Evolutionary conservation across 1,140 invertebrate species (phyloP).

Genomic region (Trichoplusia ni): DNA sequence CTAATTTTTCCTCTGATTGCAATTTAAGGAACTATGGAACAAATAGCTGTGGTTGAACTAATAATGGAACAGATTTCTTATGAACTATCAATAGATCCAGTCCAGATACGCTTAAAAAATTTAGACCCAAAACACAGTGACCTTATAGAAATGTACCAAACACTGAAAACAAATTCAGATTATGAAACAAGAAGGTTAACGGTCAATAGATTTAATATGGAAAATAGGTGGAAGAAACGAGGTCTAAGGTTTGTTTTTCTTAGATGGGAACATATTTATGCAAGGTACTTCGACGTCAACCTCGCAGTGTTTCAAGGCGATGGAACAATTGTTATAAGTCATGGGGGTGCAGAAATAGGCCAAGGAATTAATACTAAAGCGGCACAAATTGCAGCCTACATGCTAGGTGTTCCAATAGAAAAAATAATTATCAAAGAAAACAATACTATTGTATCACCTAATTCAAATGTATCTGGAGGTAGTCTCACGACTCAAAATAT

Average conservation of each 20-base stretch:
- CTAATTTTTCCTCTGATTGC: slow-evolving; percentile 67
- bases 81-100: slow-evolving; percentile 85
- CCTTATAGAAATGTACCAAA: slow-evolving; percentile 51
- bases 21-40: slow-evolving; percentile 85
- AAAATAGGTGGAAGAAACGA: slow-evolving; percentile 90
- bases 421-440: slow-evolving; percentile 87
- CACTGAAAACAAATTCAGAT: slow-evolving; percentile 81
- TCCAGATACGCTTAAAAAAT: slow-evolving; percentile 85
- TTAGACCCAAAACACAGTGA: slow-evolving; percentile 70
- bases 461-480: slow-evolving; percentile 83
- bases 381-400: slow-evolving; percentile 88
- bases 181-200: slow-evolving; percentile 82
- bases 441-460: slow-evolving; percentile 68
- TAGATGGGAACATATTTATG: slow-evolving; percentile 78
- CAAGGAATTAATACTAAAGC: slow-evolving; percentile 86
- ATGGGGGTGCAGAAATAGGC: slow-evolving; percentile 91
- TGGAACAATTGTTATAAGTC: slow-evolving; percentile 88
- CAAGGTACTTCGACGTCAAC: slow-evolving; percentile 80
- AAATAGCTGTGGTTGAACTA: slow-evolving; percentile 85
- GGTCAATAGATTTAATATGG: slow-evolving; percentile 84
- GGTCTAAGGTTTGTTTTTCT: slow-evolving; percentile 87
- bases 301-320: slow-evolving; percentile 87
- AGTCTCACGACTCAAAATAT: slow-evolving; percentile 71
- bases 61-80: slow-evolving; percentile 92
- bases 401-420: slow-evolving; percentile 86